These are phyloP conservation scores for Nilaparvata lugens DNA, from an alignment of 1,140 invertebrate genomes.

Conservation along the genomic window DNA sequence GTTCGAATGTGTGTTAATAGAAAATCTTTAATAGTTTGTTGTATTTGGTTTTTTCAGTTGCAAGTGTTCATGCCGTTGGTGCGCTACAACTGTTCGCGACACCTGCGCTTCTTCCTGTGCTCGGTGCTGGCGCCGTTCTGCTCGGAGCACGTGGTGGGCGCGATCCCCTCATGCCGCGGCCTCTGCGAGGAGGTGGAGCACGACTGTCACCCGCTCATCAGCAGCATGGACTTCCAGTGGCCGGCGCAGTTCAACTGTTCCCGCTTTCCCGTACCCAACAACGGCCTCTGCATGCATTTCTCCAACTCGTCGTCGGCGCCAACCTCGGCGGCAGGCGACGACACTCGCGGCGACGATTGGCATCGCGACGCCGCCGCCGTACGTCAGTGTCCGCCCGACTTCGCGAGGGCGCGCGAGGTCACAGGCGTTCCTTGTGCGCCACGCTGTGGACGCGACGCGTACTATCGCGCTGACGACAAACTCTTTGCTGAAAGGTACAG, in stretches of 20 bases:
- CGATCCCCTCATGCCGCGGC: conserved; percentile 86
- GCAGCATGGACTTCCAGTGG: conserved; percentile 87
- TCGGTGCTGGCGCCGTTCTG: conserved; percentile 96
- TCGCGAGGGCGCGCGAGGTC: conserved; percentile 39
- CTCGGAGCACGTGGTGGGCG: conserved; percentile 82
- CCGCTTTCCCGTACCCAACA: conserved; percentile 55
- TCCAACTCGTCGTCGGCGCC: conserved; percentile 32
- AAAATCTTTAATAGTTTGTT: neutral
- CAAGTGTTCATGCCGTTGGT: conserved; percentile 85
- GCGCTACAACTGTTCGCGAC: conserved; percentile 83
- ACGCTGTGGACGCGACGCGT: conserved; percentile 57
- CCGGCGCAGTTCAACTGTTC: conserved; percentile 80
- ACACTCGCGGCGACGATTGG: neutral
- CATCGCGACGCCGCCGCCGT: neutral
- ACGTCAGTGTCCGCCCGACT: conserved; percentile 34
- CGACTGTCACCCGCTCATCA: conserved; percentile 76
- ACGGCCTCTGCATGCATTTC: conserved; percentile 92
- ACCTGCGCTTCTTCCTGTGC: conserved; percentile 87
- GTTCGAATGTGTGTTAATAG: too few species aligned
- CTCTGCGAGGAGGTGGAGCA: conserved; percentile 78
- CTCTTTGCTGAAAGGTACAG: conserved; percentile 48
- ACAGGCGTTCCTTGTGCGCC: conserved; percentile 44
- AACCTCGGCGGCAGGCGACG: neutral
- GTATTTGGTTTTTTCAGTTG: conserved; percentile 44
- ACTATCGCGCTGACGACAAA: conserved; percentile 63